These are phyloP conservation scores for Piaya cayana DNA, from an alignment of 2,113 vertebrate species.

Conservation along the genomic window DNA sequence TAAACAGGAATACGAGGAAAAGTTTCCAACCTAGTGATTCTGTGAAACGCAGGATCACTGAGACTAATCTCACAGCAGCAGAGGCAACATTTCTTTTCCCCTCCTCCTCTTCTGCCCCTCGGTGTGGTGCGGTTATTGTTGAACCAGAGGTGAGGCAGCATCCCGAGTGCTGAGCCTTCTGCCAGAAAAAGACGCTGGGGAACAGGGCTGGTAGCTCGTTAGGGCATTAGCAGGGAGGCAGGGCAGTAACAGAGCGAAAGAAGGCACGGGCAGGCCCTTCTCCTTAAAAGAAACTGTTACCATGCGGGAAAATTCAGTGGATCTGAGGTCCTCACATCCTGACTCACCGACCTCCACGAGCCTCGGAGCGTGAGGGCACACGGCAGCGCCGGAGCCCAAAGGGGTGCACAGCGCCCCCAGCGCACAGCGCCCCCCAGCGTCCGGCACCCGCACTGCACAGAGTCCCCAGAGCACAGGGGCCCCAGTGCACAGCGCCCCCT, in stretches of 20 bases:
- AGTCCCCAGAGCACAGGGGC: no score
- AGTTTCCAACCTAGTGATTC: background rate
- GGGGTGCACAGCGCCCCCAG: no score
- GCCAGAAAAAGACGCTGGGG: background rate
- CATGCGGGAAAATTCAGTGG: rapidly evolving
- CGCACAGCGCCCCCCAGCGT: no score
- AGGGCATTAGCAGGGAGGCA: background rate
- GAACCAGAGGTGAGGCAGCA: background rate
- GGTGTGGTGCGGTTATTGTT: rapidly evolving
- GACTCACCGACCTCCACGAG: background rate
- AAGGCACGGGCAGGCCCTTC: background rate
- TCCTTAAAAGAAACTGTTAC: background rate
- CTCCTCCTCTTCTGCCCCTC: background rate
- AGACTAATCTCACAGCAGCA: background rate
- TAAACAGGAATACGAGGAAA: background rate
- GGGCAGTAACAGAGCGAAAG: background rate
- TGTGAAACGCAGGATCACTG: background rate
- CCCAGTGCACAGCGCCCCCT: no score
- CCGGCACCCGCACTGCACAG: no score
- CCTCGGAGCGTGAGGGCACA: background rate
- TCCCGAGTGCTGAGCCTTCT: background rate
- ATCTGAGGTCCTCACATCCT: background rate
- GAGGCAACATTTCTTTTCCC: background rate
- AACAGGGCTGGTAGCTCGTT: background rate
- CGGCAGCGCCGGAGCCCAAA: background rate